phyloP scores from a whole-genome alignment of 2,888 invertebrate genomes.

The Scaptomyza tumidula region DNA sequence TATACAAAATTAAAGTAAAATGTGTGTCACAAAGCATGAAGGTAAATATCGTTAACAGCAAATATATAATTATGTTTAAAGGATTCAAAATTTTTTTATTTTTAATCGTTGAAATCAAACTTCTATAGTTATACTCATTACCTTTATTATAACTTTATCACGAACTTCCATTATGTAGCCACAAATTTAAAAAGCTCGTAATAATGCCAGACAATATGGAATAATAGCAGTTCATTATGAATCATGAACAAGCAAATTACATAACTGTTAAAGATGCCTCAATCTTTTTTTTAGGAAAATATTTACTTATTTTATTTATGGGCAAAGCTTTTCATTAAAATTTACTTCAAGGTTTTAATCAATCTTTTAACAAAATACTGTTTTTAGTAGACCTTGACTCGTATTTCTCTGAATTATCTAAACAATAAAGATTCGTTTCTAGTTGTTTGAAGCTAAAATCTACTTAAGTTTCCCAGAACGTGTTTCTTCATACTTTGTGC shows the following conservation, averaged over 20 bases:
- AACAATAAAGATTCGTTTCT: no score
- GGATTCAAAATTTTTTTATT: background rate
- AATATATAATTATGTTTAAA: background rate
- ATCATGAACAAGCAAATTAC: constrained; percentile 39
- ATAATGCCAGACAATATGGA: background rate
- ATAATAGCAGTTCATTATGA: constrained; percentile 17
- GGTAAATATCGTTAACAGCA: background rate
- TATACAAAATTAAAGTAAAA: constrained; percentile 12
- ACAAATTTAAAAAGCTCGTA: constrained; percentile 13
- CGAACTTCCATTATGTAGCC: constrained; percentile 2
- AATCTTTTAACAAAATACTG: no score
- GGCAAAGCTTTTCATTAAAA: background rate
- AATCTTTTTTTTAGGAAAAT: background rate
- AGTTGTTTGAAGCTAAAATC: no score
- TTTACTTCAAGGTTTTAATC: background rate
- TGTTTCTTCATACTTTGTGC: constrained; percentile 52
- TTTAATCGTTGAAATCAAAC: background rate
- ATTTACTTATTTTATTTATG: background rate
- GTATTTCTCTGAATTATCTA: background rate
- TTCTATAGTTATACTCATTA: no score
- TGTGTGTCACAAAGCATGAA: constrained; percentile 9
- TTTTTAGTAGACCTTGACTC: background rate
- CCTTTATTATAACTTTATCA: no score
- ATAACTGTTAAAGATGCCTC: background rate
- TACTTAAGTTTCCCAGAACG: constrained; percentile 23